Percentiles rank a stretch among this genome's conserved stretches.
Evolutionary conservation across 2,113 vertebrate genomes (phyloP).

Genomic region (Chaetops frenatus): DNA sequence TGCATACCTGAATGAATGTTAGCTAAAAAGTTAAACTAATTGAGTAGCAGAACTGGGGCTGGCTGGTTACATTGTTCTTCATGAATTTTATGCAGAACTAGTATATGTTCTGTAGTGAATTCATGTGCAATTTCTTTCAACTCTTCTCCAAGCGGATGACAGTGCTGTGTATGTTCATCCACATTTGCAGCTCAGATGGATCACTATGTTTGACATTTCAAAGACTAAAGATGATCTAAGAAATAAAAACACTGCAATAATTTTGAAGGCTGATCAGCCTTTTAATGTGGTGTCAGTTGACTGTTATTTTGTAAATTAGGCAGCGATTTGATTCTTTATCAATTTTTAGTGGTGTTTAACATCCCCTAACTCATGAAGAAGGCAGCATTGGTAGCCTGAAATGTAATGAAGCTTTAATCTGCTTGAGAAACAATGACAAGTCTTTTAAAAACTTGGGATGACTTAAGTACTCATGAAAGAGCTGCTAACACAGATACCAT

Average conservation of each 20-base stretch:
- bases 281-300: conserved; percentile 65
- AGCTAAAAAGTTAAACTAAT: not conserved
- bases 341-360: conserved; percentile 65
- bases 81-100: conserved; percentile 51
- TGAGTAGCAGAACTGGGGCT: not conserved
- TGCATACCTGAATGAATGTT: not conserved
- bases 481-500: not conserved
- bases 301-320: conserved; percentile 65
- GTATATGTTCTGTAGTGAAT: conserved; percentile 24
- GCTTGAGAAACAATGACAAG: conserved; percentile 53
- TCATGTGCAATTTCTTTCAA: conserved; percentile 41
- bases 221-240: conserved; percentile 66
- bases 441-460: conserved; percentile 39
- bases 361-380: conserved; percentile 46
- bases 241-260: conserved; percentile 65
- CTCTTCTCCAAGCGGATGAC: conserved; percentile 16
- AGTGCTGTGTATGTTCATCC: conserved; percentile 25
- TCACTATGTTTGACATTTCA: conserved; percentile 67
- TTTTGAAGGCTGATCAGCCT: conserved; percentile 71
- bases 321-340: conserved; percentile 59
- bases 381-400: conserved; percentile 22
- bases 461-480: conserved; percentile 38
- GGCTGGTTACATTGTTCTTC: conserved; percentile 14
- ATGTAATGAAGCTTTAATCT: conserved; percentile 55
- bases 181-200: conserved; percentile 48